These are phyloP conservation scores for Notodonta dromedarius DNA, from an alignment of 2,888 invertebrate species.

Conservation along the genomic window DNA sequence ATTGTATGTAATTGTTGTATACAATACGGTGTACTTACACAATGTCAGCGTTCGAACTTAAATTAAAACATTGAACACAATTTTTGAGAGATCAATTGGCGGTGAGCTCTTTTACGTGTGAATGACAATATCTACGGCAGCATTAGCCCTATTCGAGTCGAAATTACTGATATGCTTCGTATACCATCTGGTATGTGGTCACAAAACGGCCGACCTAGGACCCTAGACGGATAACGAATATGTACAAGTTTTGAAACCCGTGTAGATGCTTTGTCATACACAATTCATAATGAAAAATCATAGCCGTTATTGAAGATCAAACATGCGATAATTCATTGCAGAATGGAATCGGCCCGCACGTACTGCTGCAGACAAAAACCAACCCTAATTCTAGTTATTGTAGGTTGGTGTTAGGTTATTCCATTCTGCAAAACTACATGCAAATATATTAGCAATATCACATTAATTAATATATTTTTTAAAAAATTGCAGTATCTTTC, in stretches of 20 bases:
- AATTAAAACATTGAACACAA: conserved; percentile 54
- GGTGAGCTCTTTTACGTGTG: conserved; percentile 31
- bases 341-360: no score
- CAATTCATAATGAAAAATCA: conserved; percentile 17
- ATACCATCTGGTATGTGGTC: no score
- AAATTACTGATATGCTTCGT: not conserved
- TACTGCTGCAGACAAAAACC: no score
- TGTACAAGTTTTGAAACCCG: no score
- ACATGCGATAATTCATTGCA: not conserved
- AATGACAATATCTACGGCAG: conserved; percentile 5
- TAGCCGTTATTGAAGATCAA: conserved; percentile 22
- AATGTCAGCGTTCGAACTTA: conserved; percentile 13
- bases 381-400: no score
- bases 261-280: conserved; percentile 12
- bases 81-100: conserved; percentile 48
- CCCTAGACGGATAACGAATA: no score
- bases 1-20: no score
- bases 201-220: no score
- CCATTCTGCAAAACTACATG: not conserved
- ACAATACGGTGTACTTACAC: no score
- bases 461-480: not conserved
- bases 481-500: conserved; percentile 9
- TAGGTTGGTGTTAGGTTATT: no score
- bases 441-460: conserved; percentile 8
- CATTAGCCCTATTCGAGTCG: no score